Evolutionary conservation across 2,888 invertebrate species (phyloP), one percentile per base, ranked within the genome.

Genomic region (Syrista parreyssii): DNA sequence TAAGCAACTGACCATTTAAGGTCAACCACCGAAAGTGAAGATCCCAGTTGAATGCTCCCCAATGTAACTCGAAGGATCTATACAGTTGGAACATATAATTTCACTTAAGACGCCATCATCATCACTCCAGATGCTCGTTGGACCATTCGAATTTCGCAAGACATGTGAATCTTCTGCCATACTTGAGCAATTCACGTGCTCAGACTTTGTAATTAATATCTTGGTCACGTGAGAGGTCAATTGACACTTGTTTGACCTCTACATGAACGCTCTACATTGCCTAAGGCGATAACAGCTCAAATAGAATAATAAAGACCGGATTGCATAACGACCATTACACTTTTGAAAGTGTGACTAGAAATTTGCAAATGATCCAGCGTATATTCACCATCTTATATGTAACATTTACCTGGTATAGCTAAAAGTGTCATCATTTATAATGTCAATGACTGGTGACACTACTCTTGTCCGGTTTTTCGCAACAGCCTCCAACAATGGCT

Each of bases 1-100:
- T 92, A 86, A 96, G 91, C 80, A 96, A 94, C 78, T 94, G 92
- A 68, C 93, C 93, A 36, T 95, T 95, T 0, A 97, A 93, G 78
- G 96, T 95, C 83, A 96, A 95, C 97, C 96, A 97, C 34, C 97
- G 93, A 87, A 96, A 99, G 89, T 98, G 98, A 30, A 99, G 93
- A 84, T 98, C 96, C 99, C 99, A 99, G 91, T 98, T 99, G 91
- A 99, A 98, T 0, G 98, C 99, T 4, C 99, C 99, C 96, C 98
- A 98, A 87, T 99, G 98, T 74, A 98, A 94, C 90, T 99, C 99
- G 83, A 98, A 97, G 80, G 97, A 97, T 87, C 98, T 97, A 3
- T 96, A 75, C 23, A 55, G 55, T 55, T 55, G 30, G 9, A 71
- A 55, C 71, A 30, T 31, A 71, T 33, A 71, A 71, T 32, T 55